A percentile compares a stretch with the other conserved stretches of the same genome.
Conservation (phyloP, 1,140 invertebrate species). For the Drosophila lacertosa region DNA sequence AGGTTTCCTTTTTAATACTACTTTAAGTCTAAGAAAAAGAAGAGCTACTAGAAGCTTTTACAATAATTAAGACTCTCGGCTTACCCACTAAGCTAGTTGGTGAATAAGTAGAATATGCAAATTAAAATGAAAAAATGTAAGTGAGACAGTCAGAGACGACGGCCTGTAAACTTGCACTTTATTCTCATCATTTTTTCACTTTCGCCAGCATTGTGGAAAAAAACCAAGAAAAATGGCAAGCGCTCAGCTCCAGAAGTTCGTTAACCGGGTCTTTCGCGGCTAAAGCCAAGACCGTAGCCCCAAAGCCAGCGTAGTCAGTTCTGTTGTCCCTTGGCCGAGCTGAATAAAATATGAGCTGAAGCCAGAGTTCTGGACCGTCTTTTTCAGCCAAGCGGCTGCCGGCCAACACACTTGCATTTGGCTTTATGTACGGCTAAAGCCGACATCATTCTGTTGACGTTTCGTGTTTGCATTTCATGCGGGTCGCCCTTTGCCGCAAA, state of each 20-base stretch:
- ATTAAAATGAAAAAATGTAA: slow-evolving; percentile 32
- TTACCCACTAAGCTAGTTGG: slow-evolving; percentile 40
- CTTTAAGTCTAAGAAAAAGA: slow-evolving; percentile 35
- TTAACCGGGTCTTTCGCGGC: slow-evolving; percentile 28
- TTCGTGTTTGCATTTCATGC: slow-evolving; percentile 57
- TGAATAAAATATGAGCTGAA: slow-evolving; percentile 65
- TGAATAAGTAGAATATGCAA: slow-evolving; percentile 42
- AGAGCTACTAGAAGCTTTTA: slow-evolving; percentile 32
- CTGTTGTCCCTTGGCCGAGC: slow-evolving; percentile 44
- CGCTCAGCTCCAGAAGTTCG: slow-evolving; percentile 59
- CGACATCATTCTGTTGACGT: slow-evolving; percentile 47
- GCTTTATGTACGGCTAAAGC: slow-evolving; percentile 3
- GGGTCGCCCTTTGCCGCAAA: slow-evolving; percentile 41
- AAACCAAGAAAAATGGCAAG: slow-evolving; percentile 46
- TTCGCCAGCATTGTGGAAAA: slow-evolving; percentile 22
- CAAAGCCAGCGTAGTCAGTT: slow-evolving; percentile 28
- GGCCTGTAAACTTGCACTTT: slow-evolving; percentile 54
- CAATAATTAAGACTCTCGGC: slow-evolving; percentile 38
- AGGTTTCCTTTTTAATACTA: slow-evolving; percentile 3
- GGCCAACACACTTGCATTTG: slow-evolving; percentile 24
- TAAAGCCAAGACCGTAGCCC: slow-evolving; percentile 11
- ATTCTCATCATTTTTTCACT: slow-evolving; percentile 60
- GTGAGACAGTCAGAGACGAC: slow-evolving; percentile 9
- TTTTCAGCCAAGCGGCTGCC: slow-evolving; percentile 35
- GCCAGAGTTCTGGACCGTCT: slow-evolving; percentile 52